Base-by-base conservation (phyloP, 2,797 vertebrate species). In the Otolemur crassicaudatus region DNA sequence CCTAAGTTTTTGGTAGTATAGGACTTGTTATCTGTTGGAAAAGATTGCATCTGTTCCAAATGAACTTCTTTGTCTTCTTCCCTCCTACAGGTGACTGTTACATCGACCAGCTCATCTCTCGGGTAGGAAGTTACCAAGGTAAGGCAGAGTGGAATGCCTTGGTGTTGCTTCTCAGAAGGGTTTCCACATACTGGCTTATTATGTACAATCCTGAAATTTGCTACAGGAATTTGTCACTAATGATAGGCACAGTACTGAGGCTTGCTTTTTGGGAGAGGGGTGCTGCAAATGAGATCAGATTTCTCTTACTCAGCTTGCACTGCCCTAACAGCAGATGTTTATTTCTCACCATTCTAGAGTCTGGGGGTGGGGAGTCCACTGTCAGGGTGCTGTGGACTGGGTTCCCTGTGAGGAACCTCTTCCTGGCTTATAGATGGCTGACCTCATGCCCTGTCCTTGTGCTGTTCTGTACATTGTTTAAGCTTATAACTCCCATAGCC, bases 181-280 rank as follows among this genome's bases (percentile, higher is more conserved):
- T 91, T 82, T 69, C 27, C 5, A 49, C 17, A 58, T 23, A 63
- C 1, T 34, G 43, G 14, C 29, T 94, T 75, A 40, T 69, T 72
- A n/a, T 5, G 8, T 67, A 31, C 46, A 75, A 37, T 82, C 34
- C 70, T 69, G 8, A 94, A 91, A 73, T 93, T 79, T 56, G 60
- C 77, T 49, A 77, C 87, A 92, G 89, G 56, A 95, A 67, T 81
- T 37, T 87, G 12, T 77, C 77, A 43, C 34, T 90, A 81, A 31
- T 65, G 49, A 49, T 37, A 82, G 73, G 37, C 61, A 77, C 16
- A 53, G 65, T 37, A 37, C 22, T 88, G 19, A 86, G 75, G 27
- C 40, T 90, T 73, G 14, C 25, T 29, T 61, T 90, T 49, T 23
- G 1, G 17, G 1, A 40, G 5, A 12, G 19, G 43, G 7, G 11